Percentiles rank a stretch among this genome's conserved stretches.
Evolutionary conservation across 2,888 invertebrate species (phyloP).

Genomic region (Timema cristinae): DNA sequence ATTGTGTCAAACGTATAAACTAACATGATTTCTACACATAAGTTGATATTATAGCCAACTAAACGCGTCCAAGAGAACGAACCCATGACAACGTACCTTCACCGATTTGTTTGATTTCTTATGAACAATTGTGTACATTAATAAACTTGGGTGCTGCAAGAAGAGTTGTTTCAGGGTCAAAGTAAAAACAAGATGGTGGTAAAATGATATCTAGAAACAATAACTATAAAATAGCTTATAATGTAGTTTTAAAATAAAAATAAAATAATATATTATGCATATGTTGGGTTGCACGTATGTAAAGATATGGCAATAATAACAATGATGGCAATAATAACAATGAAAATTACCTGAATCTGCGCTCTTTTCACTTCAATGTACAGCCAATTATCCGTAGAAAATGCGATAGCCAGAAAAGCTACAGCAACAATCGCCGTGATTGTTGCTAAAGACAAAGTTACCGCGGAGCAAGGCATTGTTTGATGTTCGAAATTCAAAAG

Average conservation of each 20-base stretch:
- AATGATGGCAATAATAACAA: not conserved
- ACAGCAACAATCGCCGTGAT: conserved; percentile 94
- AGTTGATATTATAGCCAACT: too few species aligned
- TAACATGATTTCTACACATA: too few species aligned
- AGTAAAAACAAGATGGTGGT: conserved; percentile 9
- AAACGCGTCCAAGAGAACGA: too few species aligned
- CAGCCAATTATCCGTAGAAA: conserved; percentile 96
- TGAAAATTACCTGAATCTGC: conserved; percentile 70
- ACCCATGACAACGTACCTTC: too few species aligned
- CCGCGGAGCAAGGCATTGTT: conserved; percentile 86
- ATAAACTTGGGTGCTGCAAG: too few species aligned
- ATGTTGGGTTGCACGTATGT: not conserved
- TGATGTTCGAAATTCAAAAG: not conserved
- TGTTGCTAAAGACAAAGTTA: conserved; percentile 91
- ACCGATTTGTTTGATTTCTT: too few species aligned
- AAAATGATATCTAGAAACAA: too few species aligned
- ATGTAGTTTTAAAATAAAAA: too few species aligned
- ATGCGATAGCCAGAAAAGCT: conserved; percentile 88
- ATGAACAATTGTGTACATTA: too few species aligned
- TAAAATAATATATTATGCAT: not conserved
- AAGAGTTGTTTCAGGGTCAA: not conserved
- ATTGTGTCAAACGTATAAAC: too few species aligned
- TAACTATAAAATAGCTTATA: too few species aligned
- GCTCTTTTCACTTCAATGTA: conserved; percentile 87
- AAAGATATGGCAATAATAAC: not conserved